phyloP scores from a whole-genome alignment of 1,140 invertebrate species.

The Trypoxylus dichotomus region DNA sequence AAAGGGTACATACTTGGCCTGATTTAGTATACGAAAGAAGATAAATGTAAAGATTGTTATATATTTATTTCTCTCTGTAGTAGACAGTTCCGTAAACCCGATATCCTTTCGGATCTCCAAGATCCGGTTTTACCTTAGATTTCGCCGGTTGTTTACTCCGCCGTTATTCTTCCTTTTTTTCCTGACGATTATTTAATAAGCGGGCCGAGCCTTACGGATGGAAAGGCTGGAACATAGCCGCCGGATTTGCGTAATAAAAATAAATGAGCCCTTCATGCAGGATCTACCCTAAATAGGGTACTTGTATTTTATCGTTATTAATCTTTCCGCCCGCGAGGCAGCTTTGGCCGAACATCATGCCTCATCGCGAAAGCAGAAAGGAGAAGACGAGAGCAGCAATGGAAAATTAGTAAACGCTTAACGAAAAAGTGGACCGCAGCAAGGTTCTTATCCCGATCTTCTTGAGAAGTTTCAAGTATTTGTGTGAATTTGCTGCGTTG shows the following conservation, averaged over 20 bases:
- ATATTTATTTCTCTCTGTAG: too few relatives aligned
- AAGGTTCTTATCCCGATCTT: not conserved
- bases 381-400: not conserved
- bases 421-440: not conserved
- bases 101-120: not conserved
- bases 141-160: not conserved
- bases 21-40: too few relatives aligned
- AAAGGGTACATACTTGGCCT: too few relatives aligned
- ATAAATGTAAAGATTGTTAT: too few relatives aligned
- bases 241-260: not conserved
- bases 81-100: not conserved
- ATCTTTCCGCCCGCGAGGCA: not conserved
- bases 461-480: too few relatives aligned
- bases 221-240: not conserved
- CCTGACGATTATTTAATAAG: not conserved
- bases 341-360: not conserved
- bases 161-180: not conserved
- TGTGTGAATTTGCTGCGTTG: too few relatives aligned
- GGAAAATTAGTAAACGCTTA: not conserved
- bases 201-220: not conserved
- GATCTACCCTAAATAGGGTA: not conserved
- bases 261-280: not conserved
- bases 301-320: constrained; percentile 7
- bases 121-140: not conserved
- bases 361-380: not conserved